Evolutionary conservation across 1,140 invertebrate genomes (phyloP), one percentile per base, ranked within the genome.

Genomic region (Drosophila chauvacae): DNA sequence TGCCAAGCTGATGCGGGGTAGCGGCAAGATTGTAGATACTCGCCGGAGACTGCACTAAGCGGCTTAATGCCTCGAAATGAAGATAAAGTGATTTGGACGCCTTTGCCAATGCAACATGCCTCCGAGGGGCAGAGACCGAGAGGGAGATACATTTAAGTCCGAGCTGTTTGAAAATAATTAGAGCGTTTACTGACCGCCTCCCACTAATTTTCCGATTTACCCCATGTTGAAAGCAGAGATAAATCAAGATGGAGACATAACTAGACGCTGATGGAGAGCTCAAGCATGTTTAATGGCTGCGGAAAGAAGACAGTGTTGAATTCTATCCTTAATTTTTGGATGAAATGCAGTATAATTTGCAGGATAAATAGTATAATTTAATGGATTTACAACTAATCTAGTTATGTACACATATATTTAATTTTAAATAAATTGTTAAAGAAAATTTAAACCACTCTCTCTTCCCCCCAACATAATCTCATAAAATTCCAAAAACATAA

Each of bases 131-230:
- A 9, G 28, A 51, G 66, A 35, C 33, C 35, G 35, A 37, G 35
- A 37, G 35, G 35, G 35, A 74, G 70, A 81, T 69, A 81, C 81
- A 86, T 81, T 90, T 85, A 90, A 90, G 81, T 90, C 86, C 78
- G 48, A 78, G 76, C 86, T 81, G 81, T 81, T 90, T 69, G 78
- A 90, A 88, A 90, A 90, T 90, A 90, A 90, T 90, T 90, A 90
- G 86, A 86, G 86, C 86, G 71, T 90, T 90, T 87, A 87, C 76
- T 88, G 77, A 48, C 56, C 57, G 45, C 42, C 39, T 11, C 14
- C 50, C 35, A 57, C 51, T 20, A 55, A 30, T 11, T 56, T 61
- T 35, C 37, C 37, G 26, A 35, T 48, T 72, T 58, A 16, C n/a
- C 26, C 68, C 9, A 69, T 68, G 56, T 26, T 47, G 68, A 57